Conservation (phyloP, 1,140 invertebrate genomes). For the Aphelenchoides fujianensis region DNA sequence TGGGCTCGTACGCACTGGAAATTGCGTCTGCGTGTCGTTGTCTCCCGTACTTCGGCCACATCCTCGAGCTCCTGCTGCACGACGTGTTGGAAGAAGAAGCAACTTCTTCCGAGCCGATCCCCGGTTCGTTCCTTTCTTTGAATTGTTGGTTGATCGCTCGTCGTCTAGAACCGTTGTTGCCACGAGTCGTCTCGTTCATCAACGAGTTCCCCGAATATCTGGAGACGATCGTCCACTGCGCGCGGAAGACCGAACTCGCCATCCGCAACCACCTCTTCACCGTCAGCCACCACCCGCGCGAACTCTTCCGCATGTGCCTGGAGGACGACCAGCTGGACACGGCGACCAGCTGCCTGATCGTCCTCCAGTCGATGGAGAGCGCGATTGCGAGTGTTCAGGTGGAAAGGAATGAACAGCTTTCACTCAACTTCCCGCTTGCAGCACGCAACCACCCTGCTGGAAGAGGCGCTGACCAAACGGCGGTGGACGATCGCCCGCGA, state of each 20-base stretch:
- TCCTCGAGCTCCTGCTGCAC: slow-evolving; percentile 88
- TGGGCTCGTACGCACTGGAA: slow-evolving; percentile 97
- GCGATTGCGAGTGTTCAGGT: slow-evolving; percentile 62
- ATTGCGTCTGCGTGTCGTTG: slow-evolving; percentile 88
- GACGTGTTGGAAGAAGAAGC: slow-evolving; percentile 93
- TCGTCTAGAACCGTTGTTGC: slow-evolving; percentile 85
- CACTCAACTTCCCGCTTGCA: slow-evolving; percentile 70
- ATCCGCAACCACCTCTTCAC: slow-evolving; percentile 96
- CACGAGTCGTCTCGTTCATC: slow-evolving; percentile 94
- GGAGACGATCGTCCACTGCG: slow-evolving; percentile 92
- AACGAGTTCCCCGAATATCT: slow-evolving; percentile 95
- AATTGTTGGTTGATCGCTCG: too few species aligned
- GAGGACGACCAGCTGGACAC: slow-evolving; percentile 83
- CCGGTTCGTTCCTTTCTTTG: slow-evolving; percentile 67
- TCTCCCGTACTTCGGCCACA: slow-evolving; percentile 96
- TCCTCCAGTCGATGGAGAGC: slow-evolving; percentile 71
- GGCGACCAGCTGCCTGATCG: slow-evolving; percentile 93
- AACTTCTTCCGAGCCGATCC: slow-evolving; percentile 95
- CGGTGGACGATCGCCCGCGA: slow-evolving; percentile 92
- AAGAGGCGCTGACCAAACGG: slow-evolving; percentile 82
- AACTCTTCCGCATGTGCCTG: slow-evolving; percentile 88
- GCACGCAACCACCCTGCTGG: slow-evolving; percentile 87
- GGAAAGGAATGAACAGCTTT: slow-evolving; percentile 2
- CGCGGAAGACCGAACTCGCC: slow-evolving; percentile 96
- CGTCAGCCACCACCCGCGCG: slow-evolving; percentile 89